These are phyloP conservation scores for Glomeris maerens DNA, from an alignment of 1,140 invertebrate genomes.

Conservation along the genomic window DNA sequence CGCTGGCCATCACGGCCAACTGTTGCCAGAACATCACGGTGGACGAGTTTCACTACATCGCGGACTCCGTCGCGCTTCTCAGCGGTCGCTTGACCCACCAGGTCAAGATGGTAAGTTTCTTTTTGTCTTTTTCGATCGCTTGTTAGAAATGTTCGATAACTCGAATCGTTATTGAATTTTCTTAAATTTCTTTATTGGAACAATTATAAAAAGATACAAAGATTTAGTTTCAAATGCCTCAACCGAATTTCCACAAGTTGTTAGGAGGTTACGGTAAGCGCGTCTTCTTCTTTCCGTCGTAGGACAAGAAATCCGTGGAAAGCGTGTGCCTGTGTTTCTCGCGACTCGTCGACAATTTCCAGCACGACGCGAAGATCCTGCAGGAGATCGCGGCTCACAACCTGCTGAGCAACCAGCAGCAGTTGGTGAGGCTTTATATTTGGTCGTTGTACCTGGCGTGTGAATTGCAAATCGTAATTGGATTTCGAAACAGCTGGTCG, in stretches of 20 bases:
- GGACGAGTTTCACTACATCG: conserved; percentile 85
- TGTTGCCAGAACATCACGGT: conserved; percentile 85
- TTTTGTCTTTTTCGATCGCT: too few species aligned
- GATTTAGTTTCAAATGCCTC: too few species aligned
- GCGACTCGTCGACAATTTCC: conserved; percentile 89
- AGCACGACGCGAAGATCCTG: conserved; percentile 72
- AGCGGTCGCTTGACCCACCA: conserved; percentile 77
- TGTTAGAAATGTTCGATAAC: too few species aligned
- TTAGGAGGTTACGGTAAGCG: too few species aligned
- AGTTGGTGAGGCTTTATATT: conserved; percentile 45
- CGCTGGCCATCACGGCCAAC: conserved; percentile 87
- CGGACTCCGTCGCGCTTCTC: conserved; percentile 70
- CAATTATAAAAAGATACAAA: too few species aligned
- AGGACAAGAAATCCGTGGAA: conserved; percentile 94
- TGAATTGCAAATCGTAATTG: conserved; percentile 13
- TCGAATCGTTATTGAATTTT: too few species aligned
- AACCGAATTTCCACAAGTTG: too few species aligned
- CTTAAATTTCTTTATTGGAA: too few species aligned
- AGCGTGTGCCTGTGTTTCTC: conserved; percentile 87
- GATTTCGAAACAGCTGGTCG: conserved; percentile 51
- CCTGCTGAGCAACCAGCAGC: conserved; percentile 80
- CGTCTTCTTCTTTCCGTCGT: conserved; percentile 17
- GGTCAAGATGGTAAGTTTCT: too few species aligned
- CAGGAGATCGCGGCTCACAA: conserved; percentile 91
- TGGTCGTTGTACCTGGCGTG: not conserved